A percentile compares a stretch with the other conserved stretches of the same genome.
Conservation (phyloP, 2,888 invertebrate genomes). For the Strigamia crassipes region DNA sequence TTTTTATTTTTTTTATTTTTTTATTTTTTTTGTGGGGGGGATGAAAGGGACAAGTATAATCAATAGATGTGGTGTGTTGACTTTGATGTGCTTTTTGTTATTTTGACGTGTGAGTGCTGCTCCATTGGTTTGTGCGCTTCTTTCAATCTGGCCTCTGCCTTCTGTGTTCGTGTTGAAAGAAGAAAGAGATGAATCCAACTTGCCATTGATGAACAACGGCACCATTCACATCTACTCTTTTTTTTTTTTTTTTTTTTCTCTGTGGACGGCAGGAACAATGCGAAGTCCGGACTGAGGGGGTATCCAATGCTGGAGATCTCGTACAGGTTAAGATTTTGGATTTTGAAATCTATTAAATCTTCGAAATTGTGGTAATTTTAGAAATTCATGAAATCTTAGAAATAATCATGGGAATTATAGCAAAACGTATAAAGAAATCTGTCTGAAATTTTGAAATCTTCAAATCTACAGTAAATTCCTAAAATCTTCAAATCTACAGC, state of each 20-base stretch:
- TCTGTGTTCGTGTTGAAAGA: background rate
- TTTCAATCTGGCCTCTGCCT: conserved; percentile 32
- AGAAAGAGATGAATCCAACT: conserved; percentile 34
- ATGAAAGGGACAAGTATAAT: background rate
- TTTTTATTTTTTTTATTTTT: conserved; percentile 2
- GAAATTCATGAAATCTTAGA: too few relatives aligned
- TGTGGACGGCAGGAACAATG: background rate
- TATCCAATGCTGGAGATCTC: too few relatives aligned
- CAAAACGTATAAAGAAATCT: too few relatives aligned
- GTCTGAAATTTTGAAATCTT: too few relatives aligned
- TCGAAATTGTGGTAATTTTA: too few relatives aligned
- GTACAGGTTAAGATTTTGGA: too few relatives aligned
- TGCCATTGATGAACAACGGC: background rate
- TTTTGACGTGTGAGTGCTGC: conserved; percentile 18
- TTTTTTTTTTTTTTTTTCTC: background rate
- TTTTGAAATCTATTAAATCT: too few relatives aligned
- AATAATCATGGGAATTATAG: too few relatives aligned
- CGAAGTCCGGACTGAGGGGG: too few relatives aligned
- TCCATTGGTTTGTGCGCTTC: conserved; percentile 13
- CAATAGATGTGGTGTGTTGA: conserved; percentile 19
- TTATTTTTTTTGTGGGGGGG: background rate
- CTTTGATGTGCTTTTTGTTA: conserved; percentile 39
- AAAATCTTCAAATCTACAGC: too few relatives aligned
- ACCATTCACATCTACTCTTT: background rate
- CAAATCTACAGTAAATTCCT: too few relatives aligned